Evolutionary conservation across 2,113 vertebrate species (phyloP).

Genomic region (Myotis yumanensis): DNA sequence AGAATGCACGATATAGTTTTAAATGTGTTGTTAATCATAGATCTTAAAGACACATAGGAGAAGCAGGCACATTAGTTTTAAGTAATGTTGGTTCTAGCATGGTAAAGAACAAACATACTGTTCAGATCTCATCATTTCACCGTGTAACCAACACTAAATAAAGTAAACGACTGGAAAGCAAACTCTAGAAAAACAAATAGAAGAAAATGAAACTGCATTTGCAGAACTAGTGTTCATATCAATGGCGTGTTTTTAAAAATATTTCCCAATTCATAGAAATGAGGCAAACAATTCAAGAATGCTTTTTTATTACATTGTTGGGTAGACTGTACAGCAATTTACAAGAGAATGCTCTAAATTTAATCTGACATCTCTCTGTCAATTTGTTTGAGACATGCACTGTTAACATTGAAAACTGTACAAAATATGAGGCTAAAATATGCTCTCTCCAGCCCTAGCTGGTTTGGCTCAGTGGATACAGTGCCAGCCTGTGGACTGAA

Average conservation of each 20-base stretch:
- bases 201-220: not conserved
- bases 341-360: not conserved
- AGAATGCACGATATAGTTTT: not conserved
- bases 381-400: not conserved
- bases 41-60: not conserved
- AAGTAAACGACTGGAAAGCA: not conserved
- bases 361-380: not conserved
- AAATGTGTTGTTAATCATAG: not conserved
- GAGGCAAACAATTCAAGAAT: not conserved
- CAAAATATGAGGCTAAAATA: not conserved
- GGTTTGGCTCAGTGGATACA: too few relatives aligned
- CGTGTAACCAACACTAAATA: not conserved
- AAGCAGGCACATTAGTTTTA: not conserved
- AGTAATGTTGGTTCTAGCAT: not conserved
- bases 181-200: not conserved
- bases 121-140: not conserved
- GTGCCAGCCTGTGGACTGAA: too few relatives aligned
- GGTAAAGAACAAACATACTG: not conserved
- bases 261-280: constrained; percentile 8
- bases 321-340: not conserved
- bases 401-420: not conserved
- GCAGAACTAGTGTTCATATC: not conserved
- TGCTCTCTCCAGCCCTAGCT: not conserved
- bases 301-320: not conserved
- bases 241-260: not conserved